phyloP scores from a whole-genome alignment of 2,888 invertebrate genomes.

The Margaritifera margaritifera region DNA sequence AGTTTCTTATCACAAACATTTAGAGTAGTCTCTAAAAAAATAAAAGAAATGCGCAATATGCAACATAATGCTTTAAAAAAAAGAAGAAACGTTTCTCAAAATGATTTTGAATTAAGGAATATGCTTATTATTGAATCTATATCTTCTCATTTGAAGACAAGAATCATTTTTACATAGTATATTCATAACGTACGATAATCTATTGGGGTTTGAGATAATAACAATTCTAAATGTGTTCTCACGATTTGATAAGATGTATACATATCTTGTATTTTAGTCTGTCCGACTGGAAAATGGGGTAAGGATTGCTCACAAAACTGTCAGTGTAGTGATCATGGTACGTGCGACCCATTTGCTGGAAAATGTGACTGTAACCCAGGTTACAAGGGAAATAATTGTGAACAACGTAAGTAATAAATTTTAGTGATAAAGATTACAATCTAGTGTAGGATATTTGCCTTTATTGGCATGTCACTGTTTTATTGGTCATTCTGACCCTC shows the following conservation, averaged over 20 bases:
- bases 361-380: constrained; percentile 60
- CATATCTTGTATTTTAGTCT: constrained; percentile 47
- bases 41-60: no score
- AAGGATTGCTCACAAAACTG: constrained; percentile 55
- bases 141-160: background rate
- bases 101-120: no score
- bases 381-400: constrained; percentile 53
- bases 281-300: constrained; percentile 58
- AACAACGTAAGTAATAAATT: constrained; percentile 31
- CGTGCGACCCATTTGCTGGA: constrained; percentile 62
- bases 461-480: no score
- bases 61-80: no score
- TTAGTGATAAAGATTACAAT: no score
- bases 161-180: background rate
- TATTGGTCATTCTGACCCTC: no score
- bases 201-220: background rate
- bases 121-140: no score
- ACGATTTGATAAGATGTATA: background rate
- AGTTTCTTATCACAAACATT: no score
- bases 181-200: no score
- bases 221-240: background rate
- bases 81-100: no score
- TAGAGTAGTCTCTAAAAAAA: no score
- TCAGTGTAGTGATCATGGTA: constrained; percentile 55
- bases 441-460: no score